Evolutionary conservation across 1,140 invertebrate species (phyloP), one percentile per base, ranked within the genome.

Genomic region (Bombus fervidus): DNA sequence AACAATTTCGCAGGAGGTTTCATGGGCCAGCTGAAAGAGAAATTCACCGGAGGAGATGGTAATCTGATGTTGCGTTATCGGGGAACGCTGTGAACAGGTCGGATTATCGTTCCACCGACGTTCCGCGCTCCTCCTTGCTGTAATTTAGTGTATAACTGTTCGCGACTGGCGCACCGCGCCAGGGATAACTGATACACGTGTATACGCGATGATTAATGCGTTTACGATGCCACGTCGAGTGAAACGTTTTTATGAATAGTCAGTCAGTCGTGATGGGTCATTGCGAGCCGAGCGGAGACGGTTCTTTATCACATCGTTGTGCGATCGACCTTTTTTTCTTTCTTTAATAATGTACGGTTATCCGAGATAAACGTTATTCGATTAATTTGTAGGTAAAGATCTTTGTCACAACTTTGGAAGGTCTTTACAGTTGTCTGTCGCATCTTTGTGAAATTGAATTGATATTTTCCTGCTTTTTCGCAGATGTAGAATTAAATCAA

Each of bases 21-120:
- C 71, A 81, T 81, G 84, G 78, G 59, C 84, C 79, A 80, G 83
- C 34, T 22, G 79, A 81, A 81, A 85, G 79, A 75, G 78, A 85
- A 81, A 81, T 75, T 81, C 84, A 57, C 31, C 71, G 31, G 68
- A 72, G 41, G 68, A 85, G 77, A 85, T 85, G 83, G 68, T 85
- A 79, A 85, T 85, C 83, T 85, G 68, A 73, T 73, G 83, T 85
- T 85, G 76, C 76, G 66, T 73, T 85, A 85, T 85, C 83, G 66
- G 76, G 2, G 83, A 59, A 78, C 53, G 75, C 68, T 84, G 75
- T 37, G 83, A 84, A 80, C 83, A 72, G 76, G 62, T n/a, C 37
- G 66, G 77, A 85, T 85, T 85, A 72, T 53, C 68, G 31, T 69
- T 31, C 25, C 74, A 22, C 47, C 47, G 47, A 53, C 15, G 41